These are phyloP conservation scores for Caenorhabditis latens DNA, from an alignment of 1,140 invertebrate genomes.

Conservation along the genomic window DNA sequence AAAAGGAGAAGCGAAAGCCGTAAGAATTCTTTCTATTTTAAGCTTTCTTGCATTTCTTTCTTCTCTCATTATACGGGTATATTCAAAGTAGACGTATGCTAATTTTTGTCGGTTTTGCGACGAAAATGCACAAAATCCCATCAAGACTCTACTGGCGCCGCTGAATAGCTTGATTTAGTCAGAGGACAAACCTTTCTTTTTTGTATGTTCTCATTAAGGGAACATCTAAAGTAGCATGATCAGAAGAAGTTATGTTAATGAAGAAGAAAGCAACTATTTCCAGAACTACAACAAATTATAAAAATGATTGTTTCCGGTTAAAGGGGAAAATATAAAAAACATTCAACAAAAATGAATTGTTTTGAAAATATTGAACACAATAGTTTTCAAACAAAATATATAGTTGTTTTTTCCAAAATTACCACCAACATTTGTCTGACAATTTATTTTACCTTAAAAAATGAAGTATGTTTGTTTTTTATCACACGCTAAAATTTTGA, in stretches of 20 bases:
- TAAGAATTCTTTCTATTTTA: background rate
- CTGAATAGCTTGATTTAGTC: slow-evolving; percentile 10
- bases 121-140: background rate
- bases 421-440: no score
- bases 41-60: background rate
- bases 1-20: slow-evolving; percentile 38
- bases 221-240: slow-evolving; percentile 28
- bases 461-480: no score
- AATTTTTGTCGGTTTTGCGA: background rate
- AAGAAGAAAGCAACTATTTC: background rate
- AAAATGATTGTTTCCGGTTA: background rate
- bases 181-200: background rate
- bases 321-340: no score
- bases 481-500: no score
- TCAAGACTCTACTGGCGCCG: background rate
- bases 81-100: slow-evolving; percentile 35
- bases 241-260: background rate
- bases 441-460: no score
- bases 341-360: no score
- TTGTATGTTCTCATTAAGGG: background rate
- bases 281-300: background rate
- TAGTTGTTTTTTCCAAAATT: no score
- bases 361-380: no score
- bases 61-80: slow-evolving; percentile 17
- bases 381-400: no score